Conservation (phyloP, 2,113 vertebrate genomes). For the Malurus alboscapulatus region DNA sequence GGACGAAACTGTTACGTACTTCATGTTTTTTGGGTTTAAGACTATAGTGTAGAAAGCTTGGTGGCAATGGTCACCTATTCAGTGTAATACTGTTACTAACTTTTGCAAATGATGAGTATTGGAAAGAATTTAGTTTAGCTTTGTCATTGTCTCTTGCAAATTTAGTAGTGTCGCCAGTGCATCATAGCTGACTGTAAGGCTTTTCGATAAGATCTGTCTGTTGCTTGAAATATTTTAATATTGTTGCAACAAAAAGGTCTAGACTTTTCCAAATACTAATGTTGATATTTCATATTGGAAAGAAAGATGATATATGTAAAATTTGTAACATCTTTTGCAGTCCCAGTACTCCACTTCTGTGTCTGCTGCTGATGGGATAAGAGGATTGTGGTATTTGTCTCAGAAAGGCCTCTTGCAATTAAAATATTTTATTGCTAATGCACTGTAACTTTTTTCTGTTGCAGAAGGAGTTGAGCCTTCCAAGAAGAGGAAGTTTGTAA, state of each 20-base stretch:
- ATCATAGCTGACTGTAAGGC: background rate
- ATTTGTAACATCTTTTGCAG: background rate
- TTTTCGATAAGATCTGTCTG: background rate
- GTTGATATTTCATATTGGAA: background rate
- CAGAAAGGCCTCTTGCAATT: background rate
- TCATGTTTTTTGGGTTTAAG: background rate
- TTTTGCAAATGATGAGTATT: background rate
- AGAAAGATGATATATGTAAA: background rate
- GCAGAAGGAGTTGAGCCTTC: constrained; percentile 98
- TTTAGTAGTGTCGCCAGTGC: background rate
- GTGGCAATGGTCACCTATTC: background rate
- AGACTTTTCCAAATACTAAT: background rate
- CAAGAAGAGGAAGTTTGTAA: constrained; percentile 97
- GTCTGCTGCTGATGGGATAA: background rate
- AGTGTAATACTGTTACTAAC: background rate
- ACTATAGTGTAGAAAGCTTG: background rate
- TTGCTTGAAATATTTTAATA: background rate
- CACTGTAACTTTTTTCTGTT: constrained; percentile 60
- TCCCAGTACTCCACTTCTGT: background rate
- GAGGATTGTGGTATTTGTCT: background rate
- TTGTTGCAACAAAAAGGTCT: background rate
- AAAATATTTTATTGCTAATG: constrained; percentile 11
- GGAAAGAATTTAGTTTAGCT: background rate
- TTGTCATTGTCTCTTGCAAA: background rate
- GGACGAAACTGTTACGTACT: background rate